Evolutionary conservation across 2,797 vertebrate genomes (phyloP).

Genomic region (Hydrocynus forskahlii): DNA sequence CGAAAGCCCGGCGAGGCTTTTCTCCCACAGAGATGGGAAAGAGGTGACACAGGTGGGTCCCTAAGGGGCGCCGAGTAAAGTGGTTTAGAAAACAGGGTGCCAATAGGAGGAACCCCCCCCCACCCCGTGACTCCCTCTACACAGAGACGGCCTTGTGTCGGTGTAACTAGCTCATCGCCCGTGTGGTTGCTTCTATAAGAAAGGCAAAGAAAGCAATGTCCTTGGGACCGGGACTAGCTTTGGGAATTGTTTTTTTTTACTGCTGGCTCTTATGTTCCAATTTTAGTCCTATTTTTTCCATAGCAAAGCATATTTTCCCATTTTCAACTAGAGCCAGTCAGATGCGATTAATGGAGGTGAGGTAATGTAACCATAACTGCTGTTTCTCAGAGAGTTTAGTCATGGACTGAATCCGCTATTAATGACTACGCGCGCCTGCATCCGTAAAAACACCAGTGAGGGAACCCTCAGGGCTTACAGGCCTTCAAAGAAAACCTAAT

Average conservation of each 20-base stretch:
- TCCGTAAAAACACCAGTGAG: too few species aligned
- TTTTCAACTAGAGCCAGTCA: neutral
- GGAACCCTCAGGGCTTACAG: too few species aligned
- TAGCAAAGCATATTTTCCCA: neutral
- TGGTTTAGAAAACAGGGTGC: conserved; percentile 39
- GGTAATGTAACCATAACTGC: too few species aligned
- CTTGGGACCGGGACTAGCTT: neutral
- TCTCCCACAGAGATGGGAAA: conserved; percentile 37
- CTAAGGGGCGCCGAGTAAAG: conserved; percentile 39
- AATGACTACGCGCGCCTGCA: too few species aligned
- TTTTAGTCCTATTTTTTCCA: neutral
- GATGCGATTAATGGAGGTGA: neutral
- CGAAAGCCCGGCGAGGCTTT: conserved; percentile 25
- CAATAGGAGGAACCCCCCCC: conserved; percentile 23
- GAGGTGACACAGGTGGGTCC: conserved; percentile 26
- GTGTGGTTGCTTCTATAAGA: neutral
- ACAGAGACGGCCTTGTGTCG: conserved; percentile 47
- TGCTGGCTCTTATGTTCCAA: neutral
- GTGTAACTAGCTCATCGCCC: conserved; percentile 13
- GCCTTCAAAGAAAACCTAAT: too few species aligned
- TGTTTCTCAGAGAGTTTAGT: too few species aligned
- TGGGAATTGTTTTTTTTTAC: too few species aligned
- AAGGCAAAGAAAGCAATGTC: neutral
- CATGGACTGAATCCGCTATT: too few species aligned
- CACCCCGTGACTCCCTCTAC: neutral